Evolutionary conservation across 2,113 vertebrate species (phyloP).

Genomic region (Bagarius yarrelli): DNA sequence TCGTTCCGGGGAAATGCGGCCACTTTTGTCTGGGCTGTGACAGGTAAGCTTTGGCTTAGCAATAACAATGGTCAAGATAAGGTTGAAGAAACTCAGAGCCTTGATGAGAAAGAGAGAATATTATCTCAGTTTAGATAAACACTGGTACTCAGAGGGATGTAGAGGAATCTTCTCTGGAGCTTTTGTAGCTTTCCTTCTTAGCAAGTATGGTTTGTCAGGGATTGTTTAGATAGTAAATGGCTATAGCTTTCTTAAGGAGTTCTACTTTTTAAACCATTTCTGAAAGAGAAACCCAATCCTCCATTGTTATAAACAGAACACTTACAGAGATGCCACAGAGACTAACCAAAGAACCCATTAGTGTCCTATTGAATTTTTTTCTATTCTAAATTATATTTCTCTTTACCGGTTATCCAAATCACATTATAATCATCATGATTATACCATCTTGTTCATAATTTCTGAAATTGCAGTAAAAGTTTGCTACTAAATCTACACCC

Average conservation of each 20-base stretch:
- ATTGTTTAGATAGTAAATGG: neutral
- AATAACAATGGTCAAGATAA: constrained; percentile 24
- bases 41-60: constrained; percentile 17
- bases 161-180: neutral
- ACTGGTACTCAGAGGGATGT: neutral
- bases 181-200: neutral
- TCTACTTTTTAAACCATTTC: neutral
- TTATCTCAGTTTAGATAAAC: constrained; percentile 13
- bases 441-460: neutral
- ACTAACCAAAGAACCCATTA: neutral
- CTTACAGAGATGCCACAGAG: neutral
- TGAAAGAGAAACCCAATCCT: neutral
- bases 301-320: neutral
- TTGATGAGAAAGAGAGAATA: neutral
- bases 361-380: neutral
- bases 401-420: neutral
- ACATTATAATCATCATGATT: neutral
- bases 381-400: neutral
- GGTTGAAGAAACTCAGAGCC: neutral
- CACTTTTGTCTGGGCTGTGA: constrained; percentile 16
- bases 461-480: neutral
- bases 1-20: neutral
- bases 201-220: neutral
- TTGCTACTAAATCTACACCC: too few relatives aligned
- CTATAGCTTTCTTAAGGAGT: neutral